Base-by-base conservation (phyloP, 1,140 invertebrate genomes). In the Zaprionus taronus region DNA sequence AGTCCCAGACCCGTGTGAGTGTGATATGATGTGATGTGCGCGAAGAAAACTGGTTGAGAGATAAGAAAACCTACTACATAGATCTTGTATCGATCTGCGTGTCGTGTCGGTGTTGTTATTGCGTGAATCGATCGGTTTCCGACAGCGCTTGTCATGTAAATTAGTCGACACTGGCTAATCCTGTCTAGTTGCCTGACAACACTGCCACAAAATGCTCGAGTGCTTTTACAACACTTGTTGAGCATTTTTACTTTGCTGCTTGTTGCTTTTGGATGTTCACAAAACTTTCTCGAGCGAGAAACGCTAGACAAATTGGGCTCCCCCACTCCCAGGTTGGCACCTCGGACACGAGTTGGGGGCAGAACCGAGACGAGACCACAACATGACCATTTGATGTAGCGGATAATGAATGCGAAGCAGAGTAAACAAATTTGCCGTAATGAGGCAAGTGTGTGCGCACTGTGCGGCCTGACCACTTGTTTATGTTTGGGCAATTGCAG, bases 131-230 rank as follows among this genome's bases (percentile, higher is more conserved):
- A 84, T 60, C 47, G 65, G 78, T 84, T 87, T 87, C 83, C 83
- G 83, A 84, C 83, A 84, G 78, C 73, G 79, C 75, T 81, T 83
- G 81, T 81, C 84, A 87, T 87, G 84, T 74, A 87, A 87, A 87
- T 87, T 78, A 80, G 71, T 60, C 38, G 53, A 28, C 57, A 28
- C 57, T 57, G 62, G 34, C 69, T 75, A 80, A 80, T 80, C 79
- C 79, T 80, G 78, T 53, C 20, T 75, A 83, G 55, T n/a, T 47
- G 61, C 51, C 51, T 56, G 61, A 70, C 61, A 82, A 76, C 56
- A 74, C 51, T 68, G 66, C 14, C 69, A 66, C 20, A 72, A 38
- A 56, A 56, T 72, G 36, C 47, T 34, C 28, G 20, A 41, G 62
- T 63, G 58, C 49, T 28, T 57, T 51, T 51, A 51, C 47, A 51